phyloP scores from a whole-genome alignment of 1,140 invertebrate genomes.

The Coenobita brevimanus region DNA sequence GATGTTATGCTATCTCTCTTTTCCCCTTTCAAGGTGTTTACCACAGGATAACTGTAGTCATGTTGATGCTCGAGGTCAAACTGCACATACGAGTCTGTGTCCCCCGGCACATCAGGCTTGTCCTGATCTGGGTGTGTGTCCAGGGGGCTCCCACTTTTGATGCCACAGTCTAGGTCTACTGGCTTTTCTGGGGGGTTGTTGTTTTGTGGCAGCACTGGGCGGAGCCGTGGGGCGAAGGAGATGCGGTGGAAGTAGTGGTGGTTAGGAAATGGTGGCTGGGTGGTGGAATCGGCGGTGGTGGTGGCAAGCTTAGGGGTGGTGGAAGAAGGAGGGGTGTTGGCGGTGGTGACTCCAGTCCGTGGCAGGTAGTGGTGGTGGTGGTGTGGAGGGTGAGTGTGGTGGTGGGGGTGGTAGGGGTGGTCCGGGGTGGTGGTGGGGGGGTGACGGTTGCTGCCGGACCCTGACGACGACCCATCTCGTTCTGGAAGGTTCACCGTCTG shows the following conservation, averaged over 20 bases:
- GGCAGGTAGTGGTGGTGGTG: constrained; percentile 33
- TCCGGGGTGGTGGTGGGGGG: constrained; percentile 61
- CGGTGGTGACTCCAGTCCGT: not conserved
- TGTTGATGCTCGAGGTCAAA: constrained; percentile 79
- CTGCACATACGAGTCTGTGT: constrained; percentile 90
- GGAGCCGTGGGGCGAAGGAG: constrained; percentile 73
- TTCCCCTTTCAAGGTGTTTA: constrained; percentile 76
- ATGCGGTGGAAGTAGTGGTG: constrained; percentile 74
- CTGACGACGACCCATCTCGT: constrained; percentile 80
- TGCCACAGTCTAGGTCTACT: constrained; percentile 42
- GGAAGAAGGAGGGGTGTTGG: constrained; percentile 49
- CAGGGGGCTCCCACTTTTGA: constrained; percentile 36
- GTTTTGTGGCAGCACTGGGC: constrained; percentile 60
- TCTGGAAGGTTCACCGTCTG: constrained; percentile 86
- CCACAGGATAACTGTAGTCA: constrained; percentile 87
- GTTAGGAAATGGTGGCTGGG: constrained; percentile 71
- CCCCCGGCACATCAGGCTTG: constrained; percentile 71
- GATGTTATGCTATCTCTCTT: constrained; percentile 64
- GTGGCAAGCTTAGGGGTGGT: constrained; percentile 64
- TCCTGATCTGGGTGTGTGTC: constrained; percentile 67
- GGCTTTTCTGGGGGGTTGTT: constrained; percentile 60
- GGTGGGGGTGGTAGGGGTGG: constrained; percentile 44
- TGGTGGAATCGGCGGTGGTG: constrained; percentile 64
- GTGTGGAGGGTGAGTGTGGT: constrained; percentile 33
- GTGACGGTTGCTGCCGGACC: constrained; percentile 74